Base-by-base conservation (phyloP, 2,888 invertebrate species). In the Omphaloscelis lunosa region DNA sequence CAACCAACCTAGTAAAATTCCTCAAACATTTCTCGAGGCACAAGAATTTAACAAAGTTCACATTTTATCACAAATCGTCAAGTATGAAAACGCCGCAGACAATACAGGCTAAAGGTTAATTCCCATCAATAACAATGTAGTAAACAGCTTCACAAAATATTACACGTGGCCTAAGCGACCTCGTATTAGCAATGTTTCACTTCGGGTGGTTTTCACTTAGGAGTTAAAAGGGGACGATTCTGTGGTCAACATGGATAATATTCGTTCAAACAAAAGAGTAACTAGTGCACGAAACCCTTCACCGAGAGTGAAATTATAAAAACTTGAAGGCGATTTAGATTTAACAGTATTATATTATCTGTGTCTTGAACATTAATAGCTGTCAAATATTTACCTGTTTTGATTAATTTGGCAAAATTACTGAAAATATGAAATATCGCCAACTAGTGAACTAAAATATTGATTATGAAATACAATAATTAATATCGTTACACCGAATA, bases 61-160 rank as follows among this genome's bases (percentile, higher is more conserved):
- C 68, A 69, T 77, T 80, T 73, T 87, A 86, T 86, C 88, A 84
- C 75, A 76, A 82, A 73, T 77, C 87, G 76, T 84, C 83, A 82
- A 86, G 72, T 80, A 86, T 79, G 83, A 85, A 80, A 80, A 79
- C 75, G 34, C 75, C 45, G 69, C 62, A 80, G 41, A 88, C 87
- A 88, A 88, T 88, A 68, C 79, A 82, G 89, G 87, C 45, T 79
- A 87, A 70, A 88, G 89, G 89, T 88, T 85, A 88, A 87, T 85
- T 79, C 78, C 77, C 79, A 75, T 81, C 79, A 82, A 85, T 83
- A 86, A 86, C 81, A 79, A 75, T 82, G 82, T 87, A 73, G 34
- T 17, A 58, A 81, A 68, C 72, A 68, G 74, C 68, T 73, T 77
- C n/a, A 58, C 67, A 59, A 72, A 51, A 86, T 83, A 82, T 83